A percentile compares a stretch with the other conserved stretches of the same genome.
These are phyloP conservation scores for Magallana angulata DNA, from an alignment of 1,140 invertebrate genomes.

Conservation along the genomic window DNA sequence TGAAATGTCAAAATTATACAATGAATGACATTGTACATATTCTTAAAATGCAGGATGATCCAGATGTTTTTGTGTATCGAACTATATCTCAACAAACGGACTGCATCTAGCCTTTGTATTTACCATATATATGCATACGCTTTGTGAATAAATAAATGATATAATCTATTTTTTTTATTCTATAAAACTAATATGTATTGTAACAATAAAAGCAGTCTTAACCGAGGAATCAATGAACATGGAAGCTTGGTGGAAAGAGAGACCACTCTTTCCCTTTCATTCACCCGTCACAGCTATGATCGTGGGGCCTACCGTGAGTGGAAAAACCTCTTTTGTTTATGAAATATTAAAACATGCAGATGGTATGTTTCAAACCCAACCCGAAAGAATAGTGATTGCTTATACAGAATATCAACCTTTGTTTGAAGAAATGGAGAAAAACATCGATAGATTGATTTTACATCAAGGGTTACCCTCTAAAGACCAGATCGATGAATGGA, in stretches of 20 bases:
- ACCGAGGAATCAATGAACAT: neutral
- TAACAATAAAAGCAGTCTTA: neutral
- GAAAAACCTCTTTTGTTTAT: neutral
- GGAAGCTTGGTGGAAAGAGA: conserved; percentile 13
- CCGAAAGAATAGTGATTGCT: conserved; percentile 1
- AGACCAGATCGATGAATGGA: conserved; percentile 40
- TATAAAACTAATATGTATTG: neutral
- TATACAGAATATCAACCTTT: conserved; percentile 39
- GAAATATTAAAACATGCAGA: neutral
- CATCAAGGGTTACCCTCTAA: conserved; percentile 38
- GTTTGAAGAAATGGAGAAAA: conserved; percentile 43
- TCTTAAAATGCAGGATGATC: neutral
- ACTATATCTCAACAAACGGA: neutral
- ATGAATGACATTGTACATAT: conserved; percentile 18
- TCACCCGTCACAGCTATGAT: conserved; percentile 17
- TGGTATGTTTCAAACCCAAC: conserved; percentile 30
- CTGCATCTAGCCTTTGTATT: neutral
- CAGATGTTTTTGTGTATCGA: neutral
- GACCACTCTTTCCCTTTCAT: conserved; percentile 11
- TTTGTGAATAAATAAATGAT: neutral
- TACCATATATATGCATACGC: neutral
- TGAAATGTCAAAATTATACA: neutral
- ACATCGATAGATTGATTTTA: conserved; percentile 23
- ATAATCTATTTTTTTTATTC: neutral
- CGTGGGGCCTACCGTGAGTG: conserved; percentile 17